A percentile compares a stretch with the other conserved stretches of the same genome.
Conservation (phyloP, 1,140 invertebrate species). For the Maniola jurtina region DNA sequence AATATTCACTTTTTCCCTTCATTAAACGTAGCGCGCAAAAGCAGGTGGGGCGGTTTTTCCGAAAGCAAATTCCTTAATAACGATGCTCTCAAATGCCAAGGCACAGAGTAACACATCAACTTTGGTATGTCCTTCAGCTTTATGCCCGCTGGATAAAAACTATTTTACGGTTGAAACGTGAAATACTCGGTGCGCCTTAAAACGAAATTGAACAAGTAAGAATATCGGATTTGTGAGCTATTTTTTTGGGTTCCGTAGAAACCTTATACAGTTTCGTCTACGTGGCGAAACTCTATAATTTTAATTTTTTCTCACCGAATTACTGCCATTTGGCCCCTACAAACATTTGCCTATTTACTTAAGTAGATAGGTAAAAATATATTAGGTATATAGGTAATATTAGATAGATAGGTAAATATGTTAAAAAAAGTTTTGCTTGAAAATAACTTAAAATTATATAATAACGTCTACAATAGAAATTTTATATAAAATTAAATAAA, state of each 20-base stretch:
- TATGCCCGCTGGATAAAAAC: constrained; percentile 34
- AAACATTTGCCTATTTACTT: too few relatives aligned
- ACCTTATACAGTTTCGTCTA: too few relatives aligned
- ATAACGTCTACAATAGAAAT: too few relatives aligned
- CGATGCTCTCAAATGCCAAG: constrained; percentile 39
- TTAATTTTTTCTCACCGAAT: too few relatives aligned
- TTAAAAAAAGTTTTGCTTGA: too few relatives aligned
- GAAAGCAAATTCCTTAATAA: constrained; percentile 53
- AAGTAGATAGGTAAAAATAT: too few relatives aligned
- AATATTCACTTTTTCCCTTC: not conserved
- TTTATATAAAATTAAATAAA: too few relatives aligned
- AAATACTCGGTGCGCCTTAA: constrained; percentile 12
- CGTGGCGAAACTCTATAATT: too few relatives aligned
- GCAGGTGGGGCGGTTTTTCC: constrained; percentile 32
- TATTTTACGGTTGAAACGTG: constrained; percentile 29
- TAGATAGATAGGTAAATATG: too few relatives aligned
- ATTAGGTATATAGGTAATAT: too few relatives aligned
- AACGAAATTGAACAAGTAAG: not conserved
- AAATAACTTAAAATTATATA: too few relatives aligned
- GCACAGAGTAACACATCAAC: constrained; percentile 34
- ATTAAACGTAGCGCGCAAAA: constrained; percentile 45
- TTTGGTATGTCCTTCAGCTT: constrained; percentile 29
- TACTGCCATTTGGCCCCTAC: too few relatives aligned
- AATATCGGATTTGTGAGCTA: not conserved
- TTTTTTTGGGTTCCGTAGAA: not conserved